Percentiles rank a stretch among this genome's conserved stretches.
Conservation (phyloP, 2,113 vertebrate genomes). For the Cephalopholis sonnerati region DNA sequence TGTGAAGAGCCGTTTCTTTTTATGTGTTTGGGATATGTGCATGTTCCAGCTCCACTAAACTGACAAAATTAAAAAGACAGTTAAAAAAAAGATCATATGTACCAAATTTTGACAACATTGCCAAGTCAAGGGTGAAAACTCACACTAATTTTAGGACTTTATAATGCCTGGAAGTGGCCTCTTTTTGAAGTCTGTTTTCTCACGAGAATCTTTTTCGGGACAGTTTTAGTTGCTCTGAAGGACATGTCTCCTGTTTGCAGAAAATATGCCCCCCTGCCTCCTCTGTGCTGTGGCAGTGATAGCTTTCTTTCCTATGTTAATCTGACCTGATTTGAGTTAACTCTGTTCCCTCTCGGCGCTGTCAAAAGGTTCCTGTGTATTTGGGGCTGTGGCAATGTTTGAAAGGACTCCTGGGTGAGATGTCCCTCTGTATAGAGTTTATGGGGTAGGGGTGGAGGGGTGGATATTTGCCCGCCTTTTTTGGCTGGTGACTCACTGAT, state of each 20-base stretch:
- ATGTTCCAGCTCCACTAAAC: conserved; percentile 24
- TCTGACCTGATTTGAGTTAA: conserved; percentile 30
- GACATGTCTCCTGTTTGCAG: conserved; percentile 5
- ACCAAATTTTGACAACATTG: background rate
- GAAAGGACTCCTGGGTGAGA: conserved; percentile 18
- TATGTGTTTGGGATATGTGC: conserved; percentile 40
- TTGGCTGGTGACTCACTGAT: conserved; percentile 28
- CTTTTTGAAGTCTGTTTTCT: conserved; percentile 42
- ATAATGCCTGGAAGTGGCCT: conserved; percentile 15
- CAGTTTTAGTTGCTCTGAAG: conserved; percentile 26
- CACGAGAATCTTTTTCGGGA: conserved; percentile 23
- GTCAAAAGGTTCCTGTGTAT: conserved; percentile 18
- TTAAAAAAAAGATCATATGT: conserved; percentile 9
- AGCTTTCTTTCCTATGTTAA: conserved; percentile 15
- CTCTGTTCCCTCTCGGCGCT: background rate
- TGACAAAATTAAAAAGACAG: conserved; percentile 32
- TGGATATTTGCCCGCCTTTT: conserved; percentile 16
- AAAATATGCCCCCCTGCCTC: background rate
- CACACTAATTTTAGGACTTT: conserved; percentile 35
- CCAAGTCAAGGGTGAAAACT: conserved; percentile 3
- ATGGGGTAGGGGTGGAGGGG: background rate
- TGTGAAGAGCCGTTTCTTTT: conserved; percentile 39
- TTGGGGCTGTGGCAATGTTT: conserved; percentile 10
- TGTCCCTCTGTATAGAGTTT: background rate
- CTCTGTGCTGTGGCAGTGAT: background rate